Evolutionary conservation across 2,113 vertebrate genomes (phyloP), one percentile per base, ranked within the genome.

Genomic region (Hemiscyllium ocellatum): DNA sequence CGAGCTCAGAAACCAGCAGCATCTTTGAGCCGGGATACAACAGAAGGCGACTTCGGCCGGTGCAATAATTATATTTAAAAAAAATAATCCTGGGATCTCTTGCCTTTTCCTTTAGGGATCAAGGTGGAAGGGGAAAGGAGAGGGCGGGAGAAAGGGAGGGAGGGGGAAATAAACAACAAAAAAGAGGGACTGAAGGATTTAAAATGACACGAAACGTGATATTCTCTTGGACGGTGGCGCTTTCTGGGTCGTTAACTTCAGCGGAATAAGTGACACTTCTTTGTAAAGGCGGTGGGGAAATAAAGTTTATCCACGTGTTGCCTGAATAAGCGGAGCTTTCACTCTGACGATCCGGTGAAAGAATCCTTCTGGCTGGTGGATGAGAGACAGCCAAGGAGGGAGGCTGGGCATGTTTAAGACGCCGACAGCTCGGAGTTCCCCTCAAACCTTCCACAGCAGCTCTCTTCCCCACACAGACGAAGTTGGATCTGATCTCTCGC

Each of bases 1-100:
- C 97, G 96, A 97, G 96, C 96, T 97, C 97, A 97, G 97, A 97
- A 97, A 97, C 98, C 97, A 97, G 98, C 98, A 98, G 98, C 98
- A 98, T 98, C 22, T 95, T 95, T 50, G 93, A 70, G 66, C 93
- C 29, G 94, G 42, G 69, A 33, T 52, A 70, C 69, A 76, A 37
- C 91, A 47, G n/a, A 37, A 94, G 33, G 52, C 87, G 50, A 29
- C 52, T 26, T 61, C 26, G 26, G 80, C 17, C 3, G n/a, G 50
- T 61, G 86, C 86, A 89, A 56, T 56, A 89, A 56, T 89, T 56
- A 61, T n/a, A n/a, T n/a, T n/a, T n/a, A 61, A 61, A 61, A 47
- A 61, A 61, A 61, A 56, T 89, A 52, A 90, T 90, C 87, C 87
- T 90, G 29, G 87, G 72, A 61, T 61, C 87, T 56, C 52, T 90